A percentile compares a stretch with the other conserved stretches of the same genome.
These are phyloP conservation scores for Oryzias melastigma DNA, from an alignment of 2,113 vertebrate genomes.

Conservation along the genomic window DNA sequence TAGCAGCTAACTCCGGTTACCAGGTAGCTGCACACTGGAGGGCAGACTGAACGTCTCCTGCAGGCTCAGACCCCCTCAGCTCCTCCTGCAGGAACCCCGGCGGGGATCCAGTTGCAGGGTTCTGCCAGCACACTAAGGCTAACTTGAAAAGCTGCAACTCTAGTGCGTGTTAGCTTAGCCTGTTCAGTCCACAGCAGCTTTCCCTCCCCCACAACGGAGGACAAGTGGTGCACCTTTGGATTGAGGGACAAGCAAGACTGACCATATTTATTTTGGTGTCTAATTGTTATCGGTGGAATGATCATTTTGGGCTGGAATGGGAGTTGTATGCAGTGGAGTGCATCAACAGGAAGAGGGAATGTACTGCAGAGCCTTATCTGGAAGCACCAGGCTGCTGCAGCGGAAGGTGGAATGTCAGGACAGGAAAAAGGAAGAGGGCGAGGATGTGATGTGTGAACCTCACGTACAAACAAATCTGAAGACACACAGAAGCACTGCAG, in stretches of 20 bases:
- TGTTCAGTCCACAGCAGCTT: too few relatives aligned
- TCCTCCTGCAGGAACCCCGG: neutral
- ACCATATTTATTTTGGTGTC: constrained; percentile 59
- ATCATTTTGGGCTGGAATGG: constrained; percentile 62
- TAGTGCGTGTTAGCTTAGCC: too few relatives aligned
- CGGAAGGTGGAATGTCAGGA: constrained; percentile 73
- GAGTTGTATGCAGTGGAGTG: constrained; percentile 40
- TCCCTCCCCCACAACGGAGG: constrained; percentile 7
- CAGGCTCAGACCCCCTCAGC: constrained; percentile 5
- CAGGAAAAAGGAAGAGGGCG: constrained; percentile 71
- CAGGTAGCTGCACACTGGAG: constrained; percentile 31
- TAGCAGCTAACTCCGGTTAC: constrained; percentile 58
- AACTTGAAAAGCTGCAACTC: neutral
- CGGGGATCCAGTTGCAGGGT: constrained; percentile 40
- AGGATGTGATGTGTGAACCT: constrained; percentile 37
- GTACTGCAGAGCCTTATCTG: constrained; percentile 76
- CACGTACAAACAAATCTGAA: constrained; percentile 7
- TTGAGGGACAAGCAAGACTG: constrained; percentile 25
- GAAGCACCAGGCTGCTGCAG: constrained; percentile 70
- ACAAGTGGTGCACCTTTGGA: constrained; percentile 4
- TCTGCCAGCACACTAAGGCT: constrained; percentile 2
- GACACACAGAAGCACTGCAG: neutral
- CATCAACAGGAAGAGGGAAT: constrained; percentile 64
- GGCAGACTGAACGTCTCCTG: neutral
- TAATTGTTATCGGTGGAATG: constrained; percentile 59